Evolutionary conservation across 2,113 vertebrate genomes (phyloP).

Genomic region (Grammomys surdaster): DNA sequence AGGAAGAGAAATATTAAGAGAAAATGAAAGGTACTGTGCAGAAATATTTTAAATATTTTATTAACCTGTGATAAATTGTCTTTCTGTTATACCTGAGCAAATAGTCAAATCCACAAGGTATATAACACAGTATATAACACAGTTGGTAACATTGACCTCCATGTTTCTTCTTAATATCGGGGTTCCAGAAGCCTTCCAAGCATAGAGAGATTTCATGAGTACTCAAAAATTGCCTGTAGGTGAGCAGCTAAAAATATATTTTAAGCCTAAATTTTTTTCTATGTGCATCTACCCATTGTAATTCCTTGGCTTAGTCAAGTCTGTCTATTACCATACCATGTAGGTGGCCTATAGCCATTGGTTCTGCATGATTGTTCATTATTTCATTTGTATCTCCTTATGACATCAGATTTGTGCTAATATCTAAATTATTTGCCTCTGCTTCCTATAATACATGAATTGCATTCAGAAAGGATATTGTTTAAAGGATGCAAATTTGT

Average conservation of each 20-base stretch:
- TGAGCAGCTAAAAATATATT: not conserved
- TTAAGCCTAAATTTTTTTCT: not conserved
- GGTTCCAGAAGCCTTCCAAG: not conserved
- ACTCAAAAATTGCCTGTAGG: not conserved
- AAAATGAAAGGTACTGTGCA: slow-evolving; percentile 92
- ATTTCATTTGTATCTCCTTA: not conserved
- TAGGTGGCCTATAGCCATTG: not conserved
- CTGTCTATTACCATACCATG: not conserved
- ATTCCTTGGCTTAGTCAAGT: not conserved
- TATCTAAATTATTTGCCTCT: not conserved
- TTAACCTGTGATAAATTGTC: not conserved
- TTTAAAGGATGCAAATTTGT: not conserved
- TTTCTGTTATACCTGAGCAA: not conserved
- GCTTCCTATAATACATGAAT: not conserved
- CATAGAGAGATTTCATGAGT: not conserved
- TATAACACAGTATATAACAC: not conserved
- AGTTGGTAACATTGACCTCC: not conserved
- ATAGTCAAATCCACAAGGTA: not conserved
- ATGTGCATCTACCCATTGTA: not conserved
- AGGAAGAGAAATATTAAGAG: slow-evolving; percentile 91
- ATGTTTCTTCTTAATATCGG: not conserved
- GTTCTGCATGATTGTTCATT: not conserved
- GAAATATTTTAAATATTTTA: not conserved
- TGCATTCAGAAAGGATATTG: not conserved
- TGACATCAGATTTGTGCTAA: not conserved